Base-by-base conservation (phyloP, 1,140 invertebrate genomes). In the Pseudomyrmex gracilis region DNA sequence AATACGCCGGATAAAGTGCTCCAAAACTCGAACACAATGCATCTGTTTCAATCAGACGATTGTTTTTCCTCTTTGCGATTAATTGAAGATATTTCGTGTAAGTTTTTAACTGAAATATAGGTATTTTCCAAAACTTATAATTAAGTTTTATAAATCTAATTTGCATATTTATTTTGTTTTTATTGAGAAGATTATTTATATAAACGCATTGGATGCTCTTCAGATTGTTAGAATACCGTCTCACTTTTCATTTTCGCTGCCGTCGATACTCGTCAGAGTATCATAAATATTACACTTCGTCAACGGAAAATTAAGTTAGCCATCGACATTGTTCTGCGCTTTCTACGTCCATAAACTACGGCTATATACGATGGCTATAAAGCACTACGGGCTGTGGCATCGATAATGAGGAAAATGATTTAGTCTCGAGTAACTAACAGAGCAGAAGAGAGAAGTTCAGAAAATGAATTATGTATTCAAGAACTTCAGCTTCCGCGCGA, bases 1-100 rank as follows among this genome's bases (percentile, higher is more conserved):
- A 80, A 80, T 71, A 80, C 76, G 53, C 20, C 10, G 53, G 66
- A 80, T 60, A 71, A 80, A 80, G 76, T 71, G 76, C 53, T 71
- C 47, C 53, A 80, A 80, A 80, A 71, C 55, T 80, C 22, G 66
- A 53, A 70, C 53, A 47, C 7, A n/a, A 53, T 58, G 58, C 76
- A 71, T 71, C 71, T 70, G 53, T 80, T 80, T 49, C 76, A 68
- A 80, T 80, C 71, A 80, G 20, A 13, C n/a, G 47, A 60, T 60
- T 83, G 67, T 76, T 49, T 20, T 12, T 3, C 53, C n/a, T n/a
- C n/a, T 13, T 17, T 2, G 15, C 45, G 43, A 73, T 74, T 74
- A 73, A 20, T 49, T 17, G 5, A 9, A n/a, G n/a, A 17, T 58
- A 45, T 22, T 61, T 76, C 1, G 9, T 61, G 34, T 34, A 34